Evolutionary conservation across 92 coral and sea anemone species (phyloP).

Genomic region (Diadumene lineata): DNA sequence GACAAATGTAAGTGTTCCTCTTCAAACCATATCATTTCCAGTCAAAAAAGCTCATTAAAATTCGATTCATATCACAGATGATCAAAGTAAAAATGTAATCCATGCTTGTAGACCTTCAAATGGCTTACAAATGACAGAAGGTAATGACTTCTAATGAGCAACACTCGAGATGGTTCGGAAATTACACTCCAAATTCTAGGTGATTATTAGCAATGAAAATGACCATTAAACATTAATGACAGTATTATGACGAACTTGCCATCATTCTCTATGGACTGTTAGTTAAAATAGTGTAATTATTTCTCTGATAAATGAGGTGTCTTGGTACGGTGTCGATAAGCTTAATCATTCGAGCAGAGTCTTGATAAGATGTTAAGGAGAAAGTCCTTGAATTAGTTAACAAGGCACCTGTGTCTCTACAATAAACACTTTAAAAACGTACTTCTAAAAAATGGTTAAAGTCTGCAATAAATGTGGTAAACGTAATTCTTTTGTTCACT

Average conservation of each 20-base stretch:
- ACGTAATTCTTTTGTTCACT: too few species aligned
- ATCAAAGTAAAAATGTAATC: neutral
- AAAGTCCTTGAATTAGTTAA: slow-evolving; percentile 3
- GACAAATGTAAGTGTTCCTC: neutral
- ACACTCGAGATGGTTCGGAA: slow-evolving; percentile 8
- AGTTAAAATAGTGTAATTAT: slow-evolving; percentile 10
- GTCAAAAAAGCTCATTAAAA: neutral
- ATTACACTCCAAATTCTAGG: slow-evolving; percentile 7
- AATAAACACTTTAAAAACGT: neutral
- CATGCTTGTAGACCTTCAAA: neutral
- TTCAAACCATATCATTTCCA: neutral
- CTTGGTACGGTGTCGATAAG: neutral
- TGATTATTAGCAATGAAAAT: neutral
- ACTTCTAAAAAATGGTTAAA: too few species aligned
- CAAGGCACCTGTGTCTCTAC: neutral
- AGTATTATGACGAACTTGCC: neutral
- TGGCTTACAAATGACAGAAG: neutral
- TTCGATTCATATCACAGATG: neutral
- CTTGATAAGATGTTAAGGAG: neutral
- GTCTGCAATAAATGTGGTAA: too few species aligned
- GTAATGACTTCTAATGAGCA: slow-evolving; percentile 5
- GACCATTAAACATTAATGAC: neutral
- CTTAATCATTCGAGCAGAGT: neutral
- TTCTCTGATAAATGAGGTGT: slow-evolving; percentile 4
- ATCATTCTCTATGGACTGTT: slow-evolving; percentile 18